Percentiles rank a stretch among this genome's conserved stretches.
These are phyloP conservation scores for Drosophila truncata DNA, from an alignment of 1,140 invertebrate species.

Conservation along the genomic window DNA sequence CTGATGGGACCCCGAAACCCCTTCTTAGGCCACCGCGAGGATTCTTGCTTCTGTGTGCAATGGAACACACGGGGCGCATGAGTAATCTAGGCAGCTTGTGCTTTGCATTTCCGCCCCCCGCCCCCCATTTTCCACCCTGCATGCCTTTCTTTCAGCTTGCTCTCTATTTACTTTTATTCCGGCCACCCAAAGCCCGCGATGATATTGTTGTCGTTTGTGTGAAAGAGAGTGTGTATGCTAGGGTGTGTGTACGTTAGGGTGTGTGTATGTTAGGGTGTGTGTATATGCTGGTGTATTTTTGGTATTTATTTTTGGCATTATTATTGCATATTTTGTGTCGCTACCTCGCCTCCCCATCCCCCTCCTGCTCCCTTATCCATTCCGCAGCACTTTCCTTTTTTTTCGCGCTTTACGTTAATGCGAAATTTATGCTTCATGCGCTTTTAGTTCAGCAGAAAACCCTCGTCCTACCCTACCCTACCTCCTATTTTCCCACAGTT, in stretches of 20 bases:
- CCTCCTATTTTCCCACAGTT: not conserved
- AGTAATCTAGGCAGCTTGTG: conserved; percentile 59
- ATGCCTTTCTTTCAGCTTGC: conserved; percentile 9
- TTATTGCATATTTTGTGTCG: conserved; percentile 65
- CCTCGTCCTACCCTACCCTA: not conserved
- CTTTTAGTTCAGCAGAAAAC: conserved; percentile 43
- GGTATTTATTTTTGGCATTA: conserved; percentile 63
- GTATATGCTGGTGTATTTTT: conserved; percentile 31
- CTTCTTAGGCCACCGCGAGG: not conserved
- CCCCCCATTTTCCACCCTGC: no score
- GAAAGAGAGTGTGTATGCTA: not conserved
- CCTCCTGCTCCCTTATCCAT: not conserved
- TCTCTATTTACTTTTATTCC: conserved; percentile 42
- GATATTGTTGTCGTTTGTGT: conserved; percentile 24
- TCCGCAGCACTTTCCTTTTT: conserved; percentile 8
- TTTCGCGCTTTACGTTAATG: conserved; percentile 71
- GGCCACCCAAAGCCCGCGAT: conserved; percentile 11
- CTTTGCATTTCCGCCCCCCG: conserved; percentile 34
- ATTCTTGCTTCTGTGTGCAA: conserved; percentile 21
- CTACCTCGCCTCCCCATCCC: not conserved
- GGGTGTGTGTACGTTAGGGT: not conserved
- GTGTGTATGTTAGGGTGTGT: not conserved
- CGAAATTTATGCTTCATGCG: conserved; percentile 76
- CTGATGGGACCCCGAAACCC: not conserved
- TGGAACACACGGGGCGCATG: conserved; percentile 47